Percentiles rank a stretch among this genome's conserved stretches.
Evolutionary conservation across 1,140 invertebrate species (phyloP).

Genomic region (Bombus haemorrhoidalis): DNA sequence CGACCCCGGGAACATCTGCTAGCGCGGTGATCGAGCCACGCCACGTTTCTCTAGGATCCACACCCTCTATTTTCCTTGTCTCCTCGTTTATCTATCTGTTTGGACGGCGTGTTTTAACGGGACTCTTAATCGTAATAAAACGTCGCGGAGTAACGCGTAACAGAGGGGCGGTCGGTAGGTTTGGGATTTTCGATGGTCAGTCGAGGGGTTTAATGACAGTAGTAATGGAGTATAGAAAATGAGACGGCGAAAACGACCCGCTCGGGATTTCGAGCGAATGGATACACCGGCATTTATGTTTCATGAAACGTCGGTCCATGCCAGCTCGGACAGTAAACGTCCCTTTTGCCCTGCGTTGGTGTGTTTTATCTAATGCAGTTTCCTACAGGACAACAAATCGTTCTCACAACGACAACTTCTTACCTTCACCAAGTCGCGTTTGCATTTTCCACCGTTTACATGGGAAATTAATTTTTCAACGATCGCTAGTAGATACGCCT

Average conservation of each 20-base stretch:
- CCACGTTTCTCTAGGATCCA: background rate
- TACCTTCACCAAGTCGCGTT: too few relatives aligned
- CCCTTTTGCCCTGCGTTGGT: constrained; percentile 42
- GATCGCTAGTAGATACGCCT: too few relatives aligned
- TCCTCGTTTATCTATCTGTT: background rate
- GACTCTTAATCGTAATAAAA: constrained; percentile 35
- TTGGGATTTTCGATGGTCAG: background rate
- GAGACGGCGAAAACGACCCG: constrained; percentile 35
- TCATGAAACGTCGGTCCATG: constrained; percentile 41
- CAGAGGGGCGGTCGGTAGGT: background rate
- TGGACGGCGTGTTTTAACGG: background rate
- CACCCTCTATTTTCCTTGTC: background rate
- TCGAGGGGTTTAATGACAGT: constrained; percentile 36
- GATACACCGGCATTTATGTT: constrained; percentile 52
- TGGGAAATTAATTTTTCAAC: background rate
- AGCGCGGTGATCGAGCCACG: background rate
- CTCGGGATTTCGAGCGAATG: constrained; percentile 38
- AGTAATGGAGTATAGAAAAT: constrained; percentile 49
- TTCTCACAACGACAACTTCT: background rate
- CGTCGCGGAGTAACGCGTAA: background rate
- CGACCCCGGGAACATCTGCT: constrained; percentile 40
- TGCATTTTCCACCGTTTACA: too few relatives aligned
- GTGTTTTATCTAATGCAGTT: constrained; percentile 56
- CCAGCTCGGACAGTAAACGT: constrained; percentile 44
- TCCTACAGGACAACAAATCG: constrained; percentile 33